Evolutionary conservation across 2,797 vertebrate species (phyloP).

Genomic region (Toxotes lorentzi): DNA sequence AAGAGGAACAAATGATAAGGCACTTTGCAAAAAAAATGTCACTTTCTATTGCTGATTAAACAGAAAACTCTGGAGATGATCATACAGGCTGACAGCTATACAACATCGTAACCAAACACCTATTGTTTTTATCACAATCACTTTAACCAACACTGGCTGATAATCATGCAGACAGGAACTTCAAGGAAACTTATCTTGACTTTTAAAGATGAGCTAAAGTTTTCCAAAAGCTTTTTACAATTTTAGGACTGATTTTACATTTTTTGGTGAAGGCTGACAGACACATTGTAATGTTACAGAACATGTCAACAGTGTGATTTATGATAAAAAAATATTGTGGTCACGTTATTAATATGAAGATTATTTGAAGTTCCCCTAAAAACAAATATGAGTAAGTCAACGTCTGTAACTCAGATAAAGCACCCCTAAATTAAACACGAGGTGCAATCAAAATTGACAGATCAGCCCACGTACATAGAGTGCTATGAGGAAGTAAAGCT

Average conservation of each 20-base stretch:
- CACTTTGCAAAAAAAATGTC: constrained; percentile 5
- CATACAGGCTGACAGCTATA: background rate
- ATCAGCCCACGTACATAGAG: background rate
- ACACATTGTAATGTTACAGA: background rate
- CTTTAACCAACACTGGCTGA: background rate
- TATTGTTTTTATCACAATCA: background rate
- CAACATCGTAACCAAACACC: background rate
- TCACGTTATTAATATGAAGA: background rate
- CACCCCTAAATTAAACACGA: background rate
- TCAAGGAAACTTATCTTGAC: background rate
- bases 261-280: background rate
- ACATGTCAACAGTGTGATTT: background rate
- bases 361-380: constrained; percentile 1
- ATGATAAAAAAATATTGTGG: background rate
- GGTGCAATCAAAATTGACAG: background rate
- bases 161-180: background rate
- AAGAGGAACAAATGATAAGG: constrained; percentile 31
- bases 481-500: background rate
- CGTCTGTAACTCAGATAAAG: background rate
- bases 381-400: background rate
- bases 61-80: no score
- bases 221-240: background rate
- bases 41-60: background rate
- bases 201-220: background rate
- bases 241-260: background rate